Evolutionary conservation across 1,140 invertebrate genomes (phyloP), one percentile per base, ranked within the genome.

Genomic region (Lordiphosa collinella): DNA sequence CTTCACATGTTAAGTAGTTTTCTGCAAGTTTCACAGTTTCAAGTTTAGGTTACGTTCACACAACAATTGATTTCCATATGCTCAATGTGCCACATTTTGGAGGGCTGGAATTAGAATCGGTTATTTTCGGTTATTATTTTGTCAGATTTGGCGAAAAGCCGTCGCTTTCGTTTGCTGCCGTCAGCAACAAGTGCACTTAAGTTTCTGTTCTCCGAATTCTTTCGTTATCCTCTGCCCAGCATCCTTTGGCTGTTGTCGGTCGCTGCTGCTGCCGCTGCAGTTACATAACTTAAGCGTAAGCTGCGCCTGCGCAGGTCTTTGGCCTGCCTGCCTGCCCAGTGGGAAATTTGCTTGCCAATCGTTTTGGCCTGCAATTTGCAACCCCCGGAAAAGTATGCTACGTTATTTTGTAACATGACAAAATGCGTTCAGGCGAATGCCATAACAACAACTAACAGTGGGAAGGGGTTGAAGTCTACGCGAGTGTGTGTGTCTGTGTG

Each of bases 311-410:
- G 78, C 75, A 65, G 62, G 65, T 56, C 40, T 38, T 52, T 11
- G 44, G 12, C 2, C 9, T 9, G 18, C 18, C 18, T n/a, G 63
- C 37, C 46, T 48, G 40, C 63, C 70, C 76, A 36, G 49, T 80
- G 41, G 59, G 54, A 48, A 84, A 82, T 72, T 44, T 57, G 68
- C 70, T 69, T 79, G 74, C 74, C 74, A 79, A 79, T 79, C 69
- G 55, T 25, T 67, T 60, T 60, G 62, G 48, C 36, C 44, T 75
- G 75, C 75, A 82, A 64, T 65, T 73, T 80, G 72, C 78, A 84
- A 84, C 78, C 78, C 78, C 79, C 22, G 84, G 67, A 84, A 79
- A 84, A 65, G 79, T 84, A 84, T 84, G 78, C 78, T 82, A 84
- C 53, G 52, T 37, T 84, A 76, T 84, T 84, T 80, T 59, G 65